phyloP scores from a whole-genome alignment of 2,113 vertebrate species.

The Orientallactaga bullata region DNA sequence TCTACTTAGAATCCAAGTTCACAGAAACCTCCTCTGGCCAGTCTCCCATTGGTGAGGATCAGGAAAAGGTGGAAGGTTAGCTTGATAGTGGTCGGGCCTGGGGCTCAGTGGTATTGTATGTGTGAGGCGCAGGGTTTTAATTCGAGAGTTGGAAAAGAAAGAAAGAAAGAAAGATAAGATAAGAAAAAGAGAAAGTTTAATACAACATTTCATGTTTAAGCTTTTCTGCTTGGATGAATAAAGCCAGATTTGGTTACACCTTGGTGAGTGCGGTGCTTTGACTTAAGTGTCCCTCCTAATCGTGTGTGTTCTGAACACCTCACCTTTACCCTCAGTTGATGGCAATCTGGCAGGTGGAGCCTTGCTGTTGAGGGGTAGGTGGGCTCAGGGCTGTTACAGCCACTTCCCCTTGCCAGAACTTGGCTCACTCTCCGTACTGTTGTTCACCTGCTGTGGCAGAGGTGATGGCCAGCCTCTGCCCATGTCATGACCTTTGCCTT shows the following conservation, averaged over 20 bases:
- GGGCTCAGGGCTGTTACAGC: no score
- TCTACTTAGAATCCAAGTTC: background rate
- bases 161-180: background rate
- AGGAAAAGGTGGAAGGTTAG: constrained; percentile 28
- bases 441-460: no score
- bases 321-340: no score
- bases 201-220: constrained; percentile 46
- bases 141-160: background rate
- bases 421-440: no score
- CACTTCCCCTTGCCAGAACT: no score
- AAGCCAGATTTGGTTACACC: constrained; percentile 23
- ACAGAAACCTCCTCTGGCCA: background rate
- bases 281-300: no score
- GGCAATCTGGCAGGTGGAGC: no score
- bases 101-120: background rate
- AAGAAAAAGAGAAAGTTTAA: constrained; percentile 36
- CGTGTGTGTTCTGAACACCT: no score
- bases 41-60: background rate
- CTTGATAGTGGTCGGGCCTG: background rate
- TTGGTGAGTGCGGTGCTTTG: background rate
- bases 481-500: no score
- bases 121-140: background rate
- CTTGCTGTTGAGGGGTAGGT: no score
- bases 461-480: no score
- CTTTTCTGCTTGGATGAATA: constrained; percentile 37